These are phyloP conservation scores for Lepidurus arcticus DNA, from an alignment of 1,140 invertebrate species.

Conservation along the genomic window DNA sequence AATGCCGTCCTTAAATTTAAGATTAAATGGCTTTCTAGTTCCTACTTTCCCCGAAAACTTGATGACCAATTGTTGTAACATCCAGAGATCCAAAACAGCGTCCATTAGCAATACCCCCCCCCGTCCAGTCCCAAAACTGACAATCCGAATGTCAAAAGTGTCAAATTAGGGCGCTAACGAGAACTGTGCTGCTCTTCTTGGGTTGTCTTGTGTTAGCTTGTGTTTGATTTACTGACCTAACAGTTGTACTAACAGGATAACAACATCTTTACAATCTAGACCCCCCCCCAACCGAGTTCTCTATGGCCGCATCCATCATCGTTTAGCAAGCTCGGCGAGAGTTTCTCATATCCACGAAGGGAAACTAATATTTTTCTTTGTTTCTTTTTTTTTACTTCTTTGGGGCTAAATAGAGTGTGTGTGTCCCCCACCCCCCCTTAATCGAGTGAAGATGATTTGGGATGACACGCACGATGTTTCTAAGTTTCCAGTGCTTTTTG, in stretches of 20 bases:
- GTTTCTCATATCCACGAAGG: neutral
- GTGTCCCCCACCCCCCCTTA: neutral
- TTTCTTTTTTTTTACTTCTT: neutral
- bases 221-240: constrained; percentile 11
- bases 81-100: neutral
- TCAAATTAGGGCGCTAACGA: neutral
- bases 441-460: no score
- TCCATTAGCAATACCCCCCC: neutral
- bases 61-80: neutral
- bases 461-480: no score
- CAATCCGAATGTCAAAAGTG: constrained; percentile 10
- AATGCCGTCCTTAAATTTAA: no score
- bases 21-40: no score
- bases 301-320: neutral
- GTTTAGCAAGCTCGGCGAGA: neutral
- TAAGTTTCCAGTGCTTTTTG: no score
- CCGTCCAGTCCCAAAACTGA: neutral
- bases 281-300: neutral
- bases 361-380: neutral
- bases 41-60: no score
- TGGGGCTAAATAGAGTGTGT: neutral
- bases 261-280: constrained; percentile 14
- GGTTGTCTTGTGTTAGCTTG: neutral
- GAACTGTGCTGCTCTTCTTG: neutral
- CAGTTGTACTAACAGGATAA: neutral